phyloP scores from a whole-genome alignment of 1,140 invertebrate genomes.

The Oedothorax gibbosus region DNA sequence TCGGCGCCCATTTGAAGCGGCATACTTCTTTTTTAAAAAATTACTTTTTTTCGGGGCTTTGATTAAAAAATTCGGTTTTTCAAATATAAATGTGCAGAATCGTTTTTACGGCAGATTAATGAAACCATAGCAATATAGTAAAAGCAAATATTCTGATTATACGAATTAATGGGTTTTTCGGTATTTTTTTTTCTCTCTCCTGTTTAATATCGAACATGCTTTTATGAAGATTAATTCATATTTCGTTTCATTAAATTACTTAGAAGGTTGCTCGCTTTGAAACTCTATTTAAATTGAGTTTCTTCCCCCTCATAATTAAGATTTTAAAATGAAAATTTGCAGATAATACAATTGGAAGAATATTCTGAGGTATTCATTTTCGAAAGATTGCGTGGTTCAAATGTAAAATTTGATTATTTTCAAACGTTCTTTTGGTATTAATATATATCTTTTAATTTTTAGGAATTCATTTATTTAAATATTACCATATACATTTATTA shows the following conservation, averaged over 20 bases:
- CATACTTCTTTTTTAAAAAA: constrained; percentile 37
- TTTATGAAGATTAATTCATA: constrained; percentile 41
- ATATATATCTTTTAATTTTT: neutral
- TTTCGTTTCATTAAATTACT: constrained; percentile 23
- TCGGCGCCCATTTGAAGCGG: neutral
- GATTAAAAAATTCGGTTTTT: constrained; percentile 50
- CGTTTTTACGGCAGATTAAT: constrained; percentile 13
- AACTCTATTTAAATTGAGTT: constrained; percentile 16
- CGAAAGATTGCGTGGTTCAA: no score
- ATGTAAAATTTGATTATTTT: no score
- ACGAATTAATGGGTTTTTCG: constrained; percentile 21
- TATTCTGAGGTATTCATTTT: no score
- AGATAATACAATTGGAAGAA: no score
- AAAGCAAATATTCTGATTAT: constrained; percentile 36
- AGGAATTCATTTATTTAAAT: no score
- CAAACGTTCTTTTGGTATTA: neutral
- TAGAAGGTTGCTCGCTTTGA: neutral
- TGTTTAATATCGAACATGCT: constrained; percentile 17
- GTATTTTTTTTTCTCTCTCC: neutral
- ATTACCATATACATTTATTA: no score
- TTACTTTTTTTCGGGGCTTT: constrained; percentile 41
- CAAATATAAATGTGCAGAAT: constrained; percentile 22
- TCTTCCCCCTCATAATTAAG: neutral
- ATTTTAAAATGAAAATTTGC: no score
- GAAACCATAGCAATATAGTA: constrained; percentile 22